Evolutionary conservation across 1,140 invertebrate genomes (phyloP), one percentile per base, ranked within the genome.

Genomic region (Drosophila sturtevanti): DNA sequence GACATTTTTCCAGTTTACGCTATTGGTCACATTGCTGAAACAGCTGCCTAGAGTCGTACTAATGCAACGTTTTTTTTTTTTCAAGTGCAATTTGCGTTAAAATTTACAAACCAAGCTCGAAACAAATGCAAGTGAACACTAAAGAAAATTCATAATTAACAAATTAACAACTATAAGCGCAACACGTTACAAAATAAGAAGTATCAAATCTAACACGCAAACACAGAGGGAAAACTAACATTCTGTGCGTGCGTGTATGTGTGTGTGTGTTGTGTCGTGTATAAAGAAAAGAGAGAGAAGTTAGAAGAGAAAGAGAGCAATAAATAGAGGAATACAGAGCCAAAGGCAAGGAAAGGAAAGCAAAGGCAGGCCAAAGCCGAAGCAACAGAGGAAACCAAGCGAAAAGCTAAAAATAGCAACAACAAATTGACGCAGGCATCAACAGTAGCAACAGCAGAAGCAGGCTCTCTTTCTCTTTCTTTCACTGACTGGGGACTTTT

Each of bases 371-470:
- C 16, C 41, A 48, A 48, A 38, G 12, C 12, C 37, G n/a, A 38
- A 48, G 41, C 41, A 31, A 31, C 27, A 31, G 27, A 31, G 27
- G 27, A 31, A 31, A 31, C 38, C 16, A 48, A 48, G 41, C 41
- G 16, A 48, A 48, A 48, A 48, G 18, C 41, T 48, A 35, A 37
- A 60, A 60, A 62, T 9, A 55, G 51, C 34, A 63, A 55, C 38
- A 48, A 35, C 18, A 52, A 18, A 68, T 16, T 38, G 54, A 52
- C 21, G 35, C 52, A 63, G 37, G 54, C 35, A 70, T 44, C 58
- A 69, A 12, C 5, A 56, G 54, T 48, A 69, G 14, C 16, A 55
- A 12, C 54, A 56, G 24, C 4, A 59, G n/a, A 2, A 21, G 18
- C 31, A 38, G 9, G 18, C 41, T 21, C 41, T 21, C 41, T 10